Evolutionary conservation across 2,888 invertebrate species (phyloP), one percentile per base, ranked within the genome.

Genomic region (Ophion ellenae): DNA sequence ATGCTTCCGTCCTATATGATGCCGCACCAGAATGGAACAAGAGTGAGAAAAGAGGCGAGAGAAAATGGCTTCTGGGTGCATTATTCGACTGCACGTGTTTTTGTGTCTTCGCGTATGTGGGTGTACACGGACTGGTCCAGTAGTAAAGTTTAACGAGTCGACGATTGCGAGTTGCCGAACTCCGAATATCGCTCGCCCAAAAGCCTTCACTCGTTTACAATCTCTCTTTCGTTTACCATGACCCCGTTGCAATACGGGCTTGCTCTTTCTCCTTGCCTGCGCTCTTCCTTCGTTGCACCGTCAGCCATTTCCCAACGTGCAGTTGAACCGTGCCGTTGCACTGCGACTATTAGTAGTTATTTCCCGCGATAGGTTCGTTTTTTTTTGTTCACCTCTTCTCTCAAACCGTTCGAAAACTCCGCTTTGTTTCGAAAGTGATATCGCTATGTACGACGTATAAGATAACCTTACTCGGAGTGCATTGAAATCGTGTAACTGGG

Each of bases 121-220:
- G 45, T n/a, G 63, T 63, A 64, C 64, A 57, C 28, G 14, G 57
- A 24, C 70, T 70, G 64, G 57, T 74, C 79, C 75, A 76, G 80
- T 69, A 73, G 77, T 81, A 86, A 86, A 81, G 86, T 86, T 86
- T 81, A 83, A 86, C 81, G 86, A 86, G 86, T 64, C 83, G 77
- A 78, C 83, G 81, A 86, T 86, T 86, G 83, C 83, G 81, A 83
- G 86, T 86, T 86, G 74, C 83, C 86, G 81, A 86, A 86, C 83
- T 83, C 73, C 63, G 75, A 83, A 86, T 83, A 86, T 81, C 85
- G 79, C 76, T 57, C 63, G 67, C 6, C 73, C 57, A 83, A 61
- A 67, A 80, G 57, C 70, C 67, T 67, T 57, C 67, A 24, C 77
- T 67, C 67, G 67, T 24, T 67, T 64, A 70, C 45, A 61, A 45